A percentile compares a stretch with the other conserved stretches of the same genome.
phyloP scores from a whole-genome alignment of 1,140 invertebrate species.

The Heliconius nattereri region DNA sequence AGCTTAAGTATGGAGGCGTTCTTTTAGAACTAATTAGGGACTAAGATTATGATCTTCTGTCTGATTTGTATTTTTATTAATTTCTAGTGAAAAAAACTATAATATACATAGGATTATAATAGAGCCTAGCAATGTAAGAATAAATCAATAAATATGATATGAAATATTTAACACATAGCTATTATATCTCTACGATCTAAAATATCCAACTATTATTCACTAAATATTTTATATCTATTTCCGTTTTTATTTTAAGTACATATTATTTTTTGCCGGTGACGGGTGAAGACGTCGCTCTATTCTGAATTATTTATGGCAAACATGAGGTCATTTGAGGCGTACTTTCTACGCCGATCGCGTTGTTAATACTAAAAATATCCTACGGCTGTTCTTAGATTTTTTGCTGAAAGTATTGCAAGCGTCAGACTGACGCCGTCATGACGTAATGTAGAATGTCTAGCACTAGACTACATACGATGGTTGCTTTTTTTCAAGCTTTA shows the following conservation, averaged over 20 bases:
- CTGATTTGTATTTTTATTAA: too few relatives aligned
- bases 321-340: conserved; percentile 2
- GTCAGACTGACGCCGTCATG: not conserved
- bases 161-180: too few relatives aligned
- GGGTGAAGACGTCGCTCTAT: not conserved
- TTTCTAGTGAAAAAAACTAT: too few relatives aligned
- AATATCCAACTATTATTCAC: too few relatives aligned
- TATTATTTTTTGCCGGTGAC: not conserved
- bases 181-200: too few relatives aligned
- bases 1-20: not conserved
- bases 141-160: too few relatives aligned
- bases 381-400: not conserved
- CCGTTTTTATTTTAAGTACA: too few relatives aligned
- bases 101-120: too few relatives aligned
- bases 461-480: too few relatives aligned
- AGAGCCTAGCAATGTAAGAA: too few relatives aligned
- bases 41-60: not conserved
- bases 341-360: not conserved
- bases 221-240: too few relatives aligned
- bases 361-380: not conserved
- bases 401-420: not conserved
- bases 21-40: not conserved
- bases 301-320: conserved; percentile 8
- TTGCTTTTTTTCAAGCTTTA: too few relatives aligned
- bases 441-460: not conserved